phyloP scores from a whole-genome alignment of 2,888 invertebrate species.

The Pyralis farinalis region DNA sequence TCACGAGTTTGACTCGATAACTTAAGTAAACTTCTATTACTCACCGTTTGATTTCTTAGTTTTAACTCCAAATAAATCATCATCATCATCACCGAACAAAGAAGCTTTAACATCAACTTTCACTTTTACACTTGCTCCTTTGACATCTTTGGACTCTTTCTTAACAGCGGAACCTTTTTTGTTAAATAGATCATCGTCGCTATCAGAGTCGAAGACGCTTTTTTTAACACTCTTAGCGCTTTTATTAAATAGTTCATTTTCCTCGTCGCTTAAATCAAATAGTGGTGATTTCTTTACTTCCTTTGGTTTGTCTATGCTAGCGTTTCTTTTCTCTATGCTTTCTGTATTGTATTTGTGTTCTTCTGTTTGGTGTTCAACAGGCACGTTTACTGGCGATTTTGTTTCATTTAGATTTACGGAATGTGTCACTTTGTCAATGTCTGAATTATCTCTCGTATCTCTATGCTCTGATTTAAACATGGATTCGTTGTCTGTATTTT shows the following conservation, averaged over 20 bases:
- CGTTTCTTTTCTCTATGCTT: neutral
- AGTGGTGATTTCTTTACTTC: constrained; percentile 39
- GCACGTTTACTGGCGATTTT: constrained; percentile 12
- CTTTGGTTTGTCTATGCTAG: constrained; percentile 10
- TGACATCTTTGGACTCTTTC: neutral
- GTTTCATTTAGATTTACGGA: constrained; percentile 12
- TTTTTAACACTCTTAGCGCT: constrained; percentile 27
- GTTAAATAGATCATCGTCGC: constrained; percentile 55
- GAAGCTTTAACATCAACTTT: constrained; percentile 35
- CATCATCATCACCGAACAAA: constrained; percentile 62
- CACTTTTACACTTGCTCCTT: constrained; percentile 9
- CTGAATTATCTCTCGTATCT: constrained; percentile 17
- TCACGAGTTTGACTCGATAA: no score
- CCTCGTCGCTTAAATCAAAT: constrained; percentile 52
- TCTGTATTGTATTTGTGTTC: no score
- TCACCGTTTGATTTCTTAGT: constrained; percentile 36
- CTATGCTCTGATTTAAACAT: neutral
- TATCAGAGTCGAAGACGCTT: constrained; percentile 55
- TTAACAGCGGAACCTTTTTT: constrained; percentile 1
- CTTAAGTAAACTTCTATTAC: constrained; percentile 10
- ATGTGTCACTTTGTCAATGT: constrained; percentile 27
- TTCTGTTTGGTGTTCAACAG: no score
- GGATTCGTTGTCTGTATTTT: neutral
- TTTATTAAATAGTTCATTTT: constrained; percentile 47
- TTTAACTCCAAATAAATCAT: constrained; percentile 54